Evolutionary conservation across 2,888 invertebrate species (phyloP), one percentile per base, ranked within the genome.

Genomic region (Rhingia campestris): DNA sequence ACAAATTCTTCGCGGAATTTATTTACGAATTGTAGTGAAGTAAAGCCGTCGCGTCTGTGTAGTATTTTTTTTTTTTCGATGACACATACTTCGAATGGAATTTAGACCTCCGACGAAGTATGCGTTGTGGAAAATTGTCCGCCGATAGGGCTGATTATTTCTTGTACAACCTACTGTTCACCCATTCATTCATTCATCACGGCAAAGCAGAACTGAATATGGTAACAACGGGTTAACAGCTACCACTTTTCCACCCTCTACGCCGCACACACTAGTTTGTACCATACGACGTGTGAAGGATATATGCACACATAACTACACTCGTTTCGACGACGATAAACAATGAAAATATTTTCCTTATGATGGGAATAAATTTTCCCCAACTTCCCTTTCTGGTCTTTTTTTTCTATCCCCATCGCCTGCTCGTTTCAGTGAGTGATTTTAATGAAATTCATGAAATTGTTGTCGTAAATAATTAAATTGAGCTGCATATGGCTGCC

Each of bases 381-480:
- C 75, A 81, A 54, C 67, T 63, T 39, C 75, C 49, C 47, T 47
- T 4, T 47, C 12, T 53, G 61, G 58, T 70, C 22, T 53, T 58
- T 53, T 58, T 47, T 12, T 67, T 4, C 6, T 22, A 12, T 12
- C 7, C 6, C 14, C 4, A 6, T 7, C 53, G 53, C 58, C 61
- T 58, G 54, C 58, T 66, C 64, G 77, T 86, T 85, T 86, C 87
- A 59, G 86, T 87, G 87, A 80, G 87, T 86, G 88, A 87, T 88
- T 89, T 88, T 89, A 89, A 89, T 89, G 88, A 89, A 89, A 89
- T 89, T 89, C 88, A 88, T 88, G 87, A 88, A 89, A 88, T 88
- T 88, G 88, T 88, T 89, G 88, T 88, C 88, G 88, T 89, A 89
- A 89, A 89, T 89, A 89, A 89, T 89, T 88, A 88, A 89, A 88